Percentiles rank a stretch among this genome's conserved stretches.
phyloP scores from a whole-genome alignment of 2,888 invertebrate genomes.

The Saturnia pavonia region DNA sequence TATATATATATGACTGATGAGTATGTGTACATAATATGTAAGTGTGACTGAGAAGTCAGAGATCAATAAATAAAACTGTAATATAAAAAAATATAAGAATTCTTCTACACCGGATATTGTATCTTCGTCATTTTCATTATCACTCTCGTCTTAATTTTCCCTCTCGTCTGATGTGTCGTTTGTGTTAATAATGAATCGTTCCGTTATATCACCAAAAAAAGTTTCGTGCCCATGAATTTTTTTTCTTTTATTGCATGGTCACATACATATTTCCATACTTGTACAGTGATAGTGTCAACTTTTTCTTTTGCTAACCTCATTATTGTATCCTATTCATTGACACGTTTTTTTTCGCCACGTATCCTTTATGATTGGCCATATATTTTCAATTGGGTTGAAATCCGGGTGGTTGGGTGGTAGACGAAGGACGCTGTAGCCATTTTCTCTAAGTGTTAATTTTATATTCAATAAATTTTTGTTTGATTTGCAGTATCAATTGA shows the following conservation, averaged over 20 bases:
- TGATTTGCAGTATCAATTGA: constrained; percentile 9
- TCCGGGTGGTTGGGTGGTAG: constrained; percentile 21
- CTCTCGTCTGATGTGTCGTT: constrained; percentile 8
- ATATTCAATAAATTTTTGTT: no score
- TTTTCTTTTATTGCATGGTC: constrained; percentile 22
- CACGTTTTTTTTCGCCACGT: constrained; percentile 13
- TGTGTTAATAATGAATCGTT: constrained; percentile 10
- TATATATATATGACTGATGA: no score
- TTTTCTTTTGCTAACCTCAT: constrained; percentile 19
- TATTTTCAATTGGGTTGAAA: constrained; percentile 20
- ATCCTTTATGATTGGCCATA: constrained; percentile 18
- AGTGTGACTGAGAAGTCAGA: no score
- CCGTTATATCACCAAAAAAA: background rate
- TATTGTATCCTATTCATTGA: constrained; percentile 11
- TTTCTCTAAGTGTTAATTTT: no score
- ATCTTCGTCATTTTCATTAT: constrained; percentile 17
- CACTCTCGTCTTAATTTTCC: no score
- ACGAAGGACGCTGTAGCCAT: no score
- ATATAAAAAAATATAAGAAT: background rate
- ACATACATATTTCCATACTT: constrained; percentile 24
- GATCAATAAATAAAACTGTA: no score
- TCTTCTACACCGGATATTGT: constrained; percentile 16
- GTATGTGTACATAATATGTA: no score
- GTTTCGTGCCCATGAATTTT: background rate
- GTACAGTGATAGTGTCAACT: constrained; percentile 21